Percentiles rank a stretch among this genome's conserved stretches.
phyloP scores from a whole-genome alignment of 1,140 invertebrate species.

The Drosophila mauritiana region DNA sequence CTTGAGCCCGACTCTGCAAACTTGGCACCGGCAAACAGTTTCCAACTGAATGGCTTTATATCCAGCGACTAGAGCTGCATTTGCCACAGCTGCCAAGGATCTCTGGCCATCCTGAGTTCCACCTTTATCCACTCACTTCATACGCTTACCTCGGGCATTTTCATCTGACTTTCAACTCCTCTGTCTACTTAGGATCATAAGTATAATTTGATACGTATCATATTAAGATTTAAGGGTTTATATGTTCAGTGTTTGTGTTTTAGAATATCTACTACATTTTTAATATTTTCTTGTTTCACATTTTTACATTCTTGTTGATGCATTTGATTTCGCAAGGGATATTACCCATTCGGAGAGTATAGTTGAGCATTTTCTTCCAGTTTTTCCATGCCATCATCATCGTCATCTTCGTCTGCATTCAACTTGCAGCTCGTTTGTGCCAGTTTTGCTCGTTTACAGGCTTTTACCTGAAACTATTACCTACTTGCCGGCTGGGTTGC shows the following conservation, averaged over 20 bases:
- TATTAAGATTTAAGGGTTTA: no score
- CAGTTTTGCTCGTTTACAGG: slow-evolving; percentile 80
- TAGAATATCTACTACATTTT: no score
- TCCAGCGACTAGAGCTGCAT: slow-evolving; percentile 64
- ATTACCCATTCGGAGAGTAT: background rate
- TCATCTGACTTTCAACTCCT: background rate
- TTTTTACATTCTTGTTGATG: no score
- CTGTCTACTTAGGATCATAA: background rate
- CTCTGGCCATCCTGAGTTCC: slow-evolving; percentile 39
- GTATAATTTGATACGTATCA: no score
- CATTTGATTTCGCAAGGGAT: background rate
- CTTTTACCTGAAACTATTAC: slow-evolving; percentile 82
- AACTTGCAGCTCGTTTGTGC: slow-evolving; percentile 71
- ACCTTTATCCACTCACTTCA: background rate
- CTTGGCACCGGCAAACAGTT: slow-evolving; percentile 73
- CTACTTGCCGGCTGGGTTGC: slow-evolving; percentile 61
- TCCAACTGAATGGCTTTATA: slow-evolving; percentile 77
- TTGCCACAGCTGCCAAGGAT: slow-evolving; percentile 73
- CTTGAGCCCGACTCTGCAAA: slow-evolving; percentile 48
- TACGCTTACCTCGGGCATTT: background rate
- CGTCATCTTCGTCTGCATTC: slow-evolving; percentile 56
- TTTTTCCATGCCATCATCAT: slow-evolving; percentile 20
- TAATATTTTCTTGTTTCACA: no score
- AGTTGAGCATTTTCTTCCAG: background rate
- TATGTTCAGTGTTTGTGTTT: no score